Conservation (phyloP, 2,888 invertebrate genomes). For the Poecilobothrus nobilitatus region DNA sequence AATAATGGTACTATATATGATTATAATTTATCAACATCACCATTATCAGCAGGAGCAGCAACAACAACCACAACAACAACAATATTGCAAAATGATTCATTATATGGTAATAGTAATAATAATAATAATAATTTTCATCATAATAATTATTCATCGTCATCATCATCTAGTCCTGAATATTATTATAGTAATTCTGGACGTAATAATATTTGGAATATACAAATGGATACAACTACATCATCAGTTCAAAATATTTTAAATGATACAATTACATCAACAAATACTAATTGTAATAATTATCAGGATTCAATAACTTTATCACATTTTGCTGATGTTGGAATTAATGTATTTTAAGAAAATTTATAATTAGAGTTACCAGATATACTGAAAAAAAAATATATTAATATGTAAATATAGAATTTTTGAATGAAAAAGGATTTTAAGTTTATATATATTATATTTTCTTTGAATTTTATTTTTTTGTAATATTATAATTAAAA, state of each 20-base stretch:
- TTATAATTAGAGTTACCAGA: too few species aligned
- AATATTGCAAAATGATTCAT: constrained; percentile 6
- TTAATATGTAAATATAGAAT: too few species aligned
- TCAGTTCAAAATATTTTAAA: neutral
- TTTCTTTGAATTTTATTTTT: too few species aligned
- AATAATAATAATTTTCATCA: neutral
- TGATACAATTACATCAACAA: neutral
- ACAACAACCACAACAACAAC: too few species aligned
- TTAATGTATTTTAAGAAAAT: neutral
- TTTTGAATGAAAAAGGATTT: too few species aligned
- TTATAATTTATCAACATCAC: neutral
- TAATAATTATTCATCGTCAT: constrained; percentile 14
- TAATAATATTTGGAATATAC: constrained; percentile 41
- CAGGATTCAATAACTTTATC: neutral
- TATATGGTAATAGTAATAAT: neutral
- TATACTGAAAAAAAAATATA: too few species aligned
- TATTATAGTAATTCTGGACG: constrained; percentile 40
- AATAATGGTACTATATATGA: neutral
- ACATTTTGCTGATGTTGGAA: constrained; percentile 1
- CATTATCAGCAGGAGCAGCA: constrained; percentile 12
- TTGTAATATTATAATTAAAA: neutral
- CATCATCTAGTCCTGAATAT: constrained; percentile 31
- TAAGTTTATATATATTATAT: too few species aligned
- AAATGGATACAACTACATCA: constrained; percentile 28
- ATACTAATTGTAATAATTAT: neutral